A percentile compares a stretch with the other conserved stretches of the same genome.
phyloP scores from a whole-genome alignment of 1,140 invertebrate species.

The Cyclargus thomasi region DNA sequence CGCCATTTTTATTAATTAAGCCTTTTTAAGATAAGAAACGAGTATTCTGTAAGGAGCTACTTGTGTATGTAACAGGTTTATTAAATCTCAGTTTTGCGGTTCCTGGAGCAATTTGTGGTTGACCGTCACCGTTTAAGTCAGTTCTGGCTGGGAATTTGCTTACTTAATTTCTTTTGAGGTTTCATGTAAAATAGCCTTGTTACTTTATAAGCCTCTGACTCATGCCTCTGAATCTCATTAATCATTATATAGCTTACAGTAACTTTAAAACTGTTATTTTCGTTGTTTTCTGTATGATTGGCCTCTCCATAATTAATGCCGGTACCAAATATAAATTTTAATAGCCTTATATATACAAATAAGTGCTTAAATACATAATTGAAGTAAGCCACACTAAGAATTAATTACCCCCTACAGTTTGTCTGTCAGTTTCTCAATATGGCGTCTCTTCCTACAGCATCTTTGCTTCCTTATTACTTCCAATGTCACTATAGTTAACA shows the following conservation, averaged over 20 bases:
- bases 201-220: not conserved
- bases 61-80: slow-evolving; percentile 3
- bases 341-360: not conserved
- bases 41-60: not conserved
- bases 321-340: not conserved
- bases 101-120: not conserved
- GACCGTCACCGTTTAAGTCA: not conserved
- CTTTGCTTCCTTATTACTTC: not conserved
- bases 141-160: not conserved
- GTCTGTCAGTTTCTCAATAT: slow-evolving; percentile 3
- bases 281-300: too few species aligned
- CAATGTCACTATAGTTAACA: slow-evolving; percentile 1
- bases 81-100: slow-evolving; percentile 4
- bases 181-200: not conserved
- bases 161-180: not conserved
- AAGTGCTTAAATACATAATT: not conserved
- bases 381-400: not conserved
- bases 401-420: not conserved
- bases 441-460: not conserved
- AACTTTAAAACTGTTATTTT: too few species aligned
- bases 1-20: slow-evolving; percentile 3
- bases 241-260: too few species aligned
- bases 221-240: too few species aligned
- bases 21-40: not conserved
- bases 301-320: not conserved